These are phyloP conservation scores for Hozukius guyotensis DNA, from an alignment of 2,797 vertebrate genomes.

Conservation along the genomic window DNA sequence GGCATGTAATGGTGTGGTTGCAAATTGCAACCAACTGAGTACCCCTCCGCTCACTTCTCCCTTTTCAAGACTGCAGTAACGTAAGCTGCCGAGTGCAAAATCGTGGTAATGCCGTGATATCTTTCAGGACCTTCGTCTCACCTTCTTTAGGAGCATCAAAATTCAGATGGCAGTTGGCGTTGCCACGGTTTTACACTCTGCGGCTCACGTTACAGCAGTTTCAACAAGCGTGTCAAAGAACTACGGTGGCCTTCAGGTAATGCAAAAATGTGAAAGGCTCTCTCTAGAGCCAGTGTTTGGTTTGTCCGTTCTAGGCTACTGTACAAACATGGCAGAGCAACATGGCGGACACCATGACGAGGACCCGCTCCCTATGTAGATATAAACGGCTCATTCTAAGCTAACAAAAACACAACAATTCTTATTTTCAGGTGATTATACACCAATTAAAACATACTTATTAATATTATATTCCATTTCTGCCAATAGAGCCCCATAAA, in stretches of 20 bases:
- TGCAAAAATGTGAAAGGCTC: background rate
- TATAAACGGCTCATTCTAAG: no score
- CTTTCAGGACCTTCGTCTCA: background rate
- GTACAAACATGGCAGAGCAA: no score
- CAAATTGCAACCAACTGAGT: background rate
- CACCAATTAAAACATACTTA: background rate
- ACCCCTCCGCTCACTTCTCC: fast-evolving
- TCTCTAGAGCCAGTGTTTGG: no score
- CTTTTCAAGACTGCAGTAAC: background rate
- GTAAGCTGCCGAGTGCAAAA: background rate
- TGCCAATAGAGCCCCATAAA: no score
- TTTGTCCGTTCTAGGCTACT: no score
- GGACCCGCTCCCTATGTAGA: no score
- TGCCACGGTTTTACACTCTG: background rate
- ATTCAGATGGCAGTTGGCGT: background rate
- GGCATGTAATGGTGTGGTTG: no score
- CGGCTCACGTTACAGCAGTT: background rate
- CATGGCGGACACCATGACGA: no score
- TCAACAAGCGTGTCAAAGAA: background rate
- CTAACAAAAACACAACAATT: background rate
- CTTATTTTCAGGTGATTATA: background rate
- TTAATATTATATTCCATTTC: no score
- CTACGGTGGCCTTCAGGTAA: background rate
- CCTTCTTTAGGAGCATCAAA: background rate
- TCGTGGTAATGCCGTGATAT: background rate